A percentile compares a stretch with the other conserved stretches of the same genome.
These are phyloP conservation scores for Molossus alvarezi DNA, from an alignment of 2,797 vertebrate genomes.

Conservation along the genomic window DNA sequence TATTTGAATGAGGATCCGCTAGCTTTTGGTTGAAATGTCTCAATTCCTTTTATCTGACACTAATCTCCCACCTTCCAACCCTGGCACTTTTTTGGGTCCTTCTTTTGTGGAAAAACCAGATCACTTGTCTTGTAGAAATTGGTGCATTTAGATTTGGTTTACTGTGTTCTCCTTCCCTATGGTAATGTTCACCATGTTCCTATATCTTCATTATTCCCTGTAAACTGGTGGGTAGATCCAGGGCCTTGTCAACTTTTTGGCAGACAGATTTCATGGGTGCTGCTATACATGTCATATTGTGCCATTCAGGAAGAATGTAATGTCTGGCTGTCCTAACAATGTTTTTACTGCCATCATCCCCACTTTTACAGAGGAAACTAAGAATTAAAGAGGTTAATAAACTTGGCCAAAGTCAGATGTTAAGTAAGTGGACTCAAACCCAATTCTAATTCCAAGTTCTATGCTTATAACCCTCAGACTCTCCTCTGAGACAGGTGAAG, in stretches of 20 bases:
- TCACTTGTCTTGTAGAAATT: background rate
- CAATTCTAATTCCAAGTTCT: background rate
- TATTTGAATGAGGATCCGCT: background rate
- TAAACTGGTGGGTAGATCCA: background rate
- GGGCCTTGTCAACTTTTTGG: background rate
- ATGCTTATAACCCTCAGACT: background rate
- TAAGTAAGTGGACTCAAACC: background rate
- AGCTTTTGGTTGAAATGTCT: background rate
- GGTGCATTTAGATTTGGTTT: background rate
- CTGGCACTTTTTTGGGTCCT: background rate
- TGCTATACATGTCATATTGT: too few species aligned
- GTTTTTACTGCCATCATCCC: background rate
- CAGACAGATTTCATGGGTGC: background rate
- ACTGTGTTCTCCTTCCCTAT: background rate
- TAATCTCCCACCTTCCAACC: background rate
- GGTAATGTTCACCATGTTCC: accelerated
- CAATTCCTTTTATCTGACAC: background rate
- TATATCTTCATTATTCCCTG: background rate
- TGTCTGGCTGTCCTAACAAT: background rate
- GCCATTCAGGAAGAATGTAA: background rate
- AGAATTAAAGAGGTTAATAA: background rate
- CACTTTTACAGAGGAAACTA: background rate
- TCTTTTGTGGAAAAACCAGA: background rate
- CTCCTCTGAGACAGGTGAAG: background rate
- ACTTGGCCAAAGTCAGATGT: background rate